Evolutionary conservation across 2,113 vertebrate species (phyloP).

Genomic region (Odontesthes bonariensis): DNA sequence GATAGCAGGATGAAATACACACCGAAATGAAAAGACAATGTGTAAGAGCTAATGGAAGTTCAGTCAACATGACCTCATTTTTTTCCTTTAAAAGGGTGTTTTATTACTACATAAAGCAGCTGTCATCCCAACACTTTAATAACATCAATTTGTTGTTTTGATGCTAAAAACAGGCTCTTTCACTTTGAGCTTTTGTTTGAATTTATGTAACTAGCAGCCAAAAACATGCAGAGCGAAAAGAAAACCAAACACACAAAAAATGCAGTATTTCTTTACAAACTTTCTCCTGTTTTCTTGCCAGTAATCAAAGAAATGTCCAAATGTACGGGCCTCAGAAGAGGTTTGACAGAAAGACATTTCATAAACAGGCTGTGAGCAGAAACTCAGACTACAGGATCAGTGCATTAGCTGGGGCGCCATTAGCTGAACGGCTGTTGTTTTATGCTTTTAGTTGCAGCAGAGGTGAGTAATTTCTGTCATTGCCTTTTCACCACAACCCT

Average conservation of each 20-base stretch:
- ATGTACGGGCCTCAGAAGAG: constrained; percentile 27
- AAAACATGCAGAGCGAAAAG: too few species aligned
- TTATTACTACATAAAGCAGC: constrained; percentile 23
- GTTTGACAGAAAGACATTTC: constrained; percentile 8
- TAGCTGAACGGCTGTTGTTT: constrained; percentile 26
- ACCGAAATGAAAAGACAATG: background rate
- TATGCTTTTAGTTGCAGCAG: constrained; percentile 21
- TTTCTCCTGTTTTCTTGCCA: constrained; percentile 18
- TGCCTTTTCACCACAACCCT: background rate
- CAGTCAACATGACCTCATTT: constrained; percentile 1
- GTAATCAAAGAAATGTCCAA: constrained; percentile 41
- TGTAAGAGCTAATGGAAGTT: background rate
- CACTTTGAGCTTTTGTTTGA: constrained; percentile 17
- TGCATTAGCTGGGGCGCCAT: constrained; percentile 56
- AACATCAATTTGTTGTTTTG: constrained; percentile 9
- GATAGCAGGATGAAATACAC: background rate
- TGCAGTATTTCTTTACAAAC: background rate
- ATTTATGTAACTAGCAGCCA: constrained; percentile 10
- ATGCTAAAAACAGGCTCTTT: constrained; percentile 16
- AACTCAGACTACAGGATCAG: constrained; percentile 18
- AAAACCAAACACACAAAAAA: background rate
- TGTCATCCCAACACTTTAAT: constrained; percentile 10
- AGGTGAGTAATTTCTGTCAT: constrained; percentile 46
- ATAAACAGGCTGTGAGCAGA: constrained; percentile 19
- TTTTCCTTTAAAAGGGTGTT: background rate